Evolutionary conservation across 2,888 invertebrate species (phyloP).

Genomic region (Cheilosia variabilis): DNA sequence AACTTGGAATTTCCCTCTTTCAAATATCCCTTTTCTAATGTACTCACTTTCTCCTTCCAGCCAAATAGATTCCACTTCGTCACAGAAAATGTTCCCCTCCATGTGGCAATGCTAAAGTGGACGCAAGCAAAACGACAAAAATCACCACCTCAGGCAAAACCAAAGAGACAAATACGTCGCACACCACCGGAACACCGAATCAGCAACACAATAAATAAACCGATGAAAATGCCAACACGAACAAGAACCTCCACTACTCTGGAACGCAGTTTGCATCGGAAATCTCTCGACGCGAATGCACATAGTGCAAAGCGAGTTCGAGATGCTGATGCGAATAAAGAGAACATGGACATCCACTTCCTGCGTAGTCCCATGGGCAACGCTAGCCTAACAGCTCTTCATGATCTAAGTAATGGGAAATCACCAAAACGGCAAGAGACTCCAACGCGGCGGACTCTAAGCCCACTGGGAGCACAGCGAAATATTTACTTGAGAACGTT

Average conservation of each 20-base stretch:
- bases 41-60: constrained; percentile 54
- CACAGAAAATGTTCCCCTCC: constrained; percentile 40
- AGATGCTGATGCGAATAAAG: constrained; percentile 80
- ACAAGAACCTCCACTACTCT: constrained; percentile 76
- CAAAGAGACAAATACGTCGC: constrained; percentile 50
- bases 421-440: constrained; percentile 79
- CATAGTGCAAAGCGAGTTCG: constrained; percentile 26
- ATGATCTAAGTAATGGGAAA: constrained; percentile 82
- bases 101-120: constrained; percentile 76
- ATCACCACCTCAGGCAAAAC: constrained; percentile 31
- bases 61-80: constrained; percentile 5
- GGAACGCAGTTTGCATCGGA: constrained; percentile 80
- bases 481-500: constrained; percentile 16
- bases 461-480: constrained; percentile 48
- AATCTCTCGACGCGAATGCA: constrained; percentile 78
- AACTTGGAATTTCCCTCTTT: constrained; percentile 29
- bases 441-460: constrained; percentile 45
- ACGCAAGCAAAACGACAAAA: constrained; percentile 68
- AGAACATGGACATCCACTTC: constrained; percentile 81
- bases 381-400: constrained; percentile 80
- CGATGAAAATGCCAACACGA: constrained; percentile 81
- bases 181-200: constrained; percentile 38
- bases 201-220: constrained; percentile 10
- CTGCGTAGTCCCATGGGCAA: constrained; percentile 81
- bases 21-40: constrained; percentile 49